Base-by-base conservation (phyloP, 2,888 invertebrate species). In the Conus canariensis region DNA sequence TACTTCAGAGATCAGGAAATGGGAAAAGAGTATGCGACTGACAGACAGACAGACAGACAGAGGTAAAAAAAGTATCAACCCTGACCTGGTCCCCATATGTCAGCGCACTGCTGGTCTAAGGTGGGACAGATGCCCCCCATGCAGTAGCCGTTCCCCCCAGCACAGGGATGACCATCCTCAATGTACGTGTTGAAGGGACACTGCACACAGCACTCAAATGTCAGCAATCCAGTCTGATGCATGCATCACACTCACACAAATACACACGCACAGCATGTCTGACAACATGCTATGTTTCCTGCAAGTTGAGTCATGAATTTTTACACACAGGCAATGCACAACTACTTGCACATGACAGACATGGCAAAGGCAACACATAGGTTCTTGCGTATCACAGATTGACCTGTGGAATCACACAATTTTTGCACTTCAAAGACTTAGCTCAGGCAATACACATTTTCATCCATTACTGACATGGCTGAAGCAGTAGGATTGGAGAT, bases 81-180 rank as follows among this genome's bases (percentile, higher is more conserved):
- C 94, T 92, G 93, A 97, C 97, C 98, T 93, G 98, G 97, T 58
- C 99, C 99, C 99, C 99, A 99, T 94, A 99, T 98, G 93, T 97
- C 97, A 96, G 98, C 98, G 96, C 99, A 99, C 96, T 99, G 99
- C 82, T 98, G 96, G 92, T 98, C 97, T 91, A 98, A 97, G 45
- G 99, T 98, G 59, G 99, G 99, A 95, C 99, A 99, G 92, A 98
- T 97, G 4, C 99, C 99, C 94, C 98, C 98, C 97, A 98, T 99
- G 97, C 99, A 99, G 96, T 98, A 98, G 22, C 98, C 98, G 90
- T 97, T 97, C 93, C 97, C 96, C 88, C 97, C 98, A 90, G 94
- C 95, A 96, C 99, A 99, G 0, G 98, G 97, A 91, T 98, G 98
- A 0, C 99, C 99, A 96, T 99, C 99, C 96, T 99, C 99, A 95